phyloP scores from a whole-genome alignment of 1,140 invertebrate genomes.

The Nixonia krombeini region DNA sequence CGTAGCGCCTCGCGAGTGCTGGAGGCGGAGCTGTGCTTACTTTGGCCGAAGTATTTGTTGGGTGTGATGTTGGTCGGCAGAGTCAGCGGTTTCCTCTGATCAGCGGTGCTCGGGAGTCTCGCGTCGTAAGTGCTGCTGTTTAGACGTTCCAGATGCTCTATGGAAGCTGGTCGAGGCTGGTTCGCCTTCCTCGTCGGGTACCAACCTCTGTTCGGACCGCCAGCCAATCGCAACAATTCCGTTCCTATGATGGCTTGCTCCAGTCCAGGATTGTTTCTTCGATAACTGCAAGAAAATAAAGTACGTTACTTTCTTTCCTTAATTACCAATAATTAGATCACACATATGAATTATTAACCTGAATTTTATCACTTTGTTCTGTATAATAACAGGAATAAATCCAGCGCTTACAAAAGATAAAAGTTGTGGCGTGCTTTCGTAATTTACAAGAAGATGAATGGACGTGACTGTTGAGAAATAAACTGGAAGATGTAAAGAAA shows the following conservation, averaged over 20 bases:
- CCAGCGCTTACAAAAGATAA: too few species aligned
- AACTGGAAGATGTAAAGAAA: too few species aligned
- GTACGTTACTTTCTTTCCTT: too few species aligned
- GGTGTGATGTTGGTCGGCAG: constrained; percentile 87
- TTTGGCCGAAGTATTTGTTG: constrained; percentile 86
- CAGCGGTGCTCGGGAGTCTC: constrained; percentile 71
- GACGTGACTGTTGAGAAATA: too few species aligned
- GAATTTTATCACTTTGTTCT: too few species aligned
- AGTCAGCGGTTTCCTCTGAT: constrained; percentile 81
- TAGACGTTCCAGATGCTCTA: constrained; percentile 84
- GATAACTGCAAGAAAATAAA: constrained; percentile 65
- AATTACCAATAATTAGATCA: too few species aligned
- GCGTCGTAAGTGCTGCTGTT: constrained; percentile 72
- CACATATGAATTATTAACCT: too few species aligned
- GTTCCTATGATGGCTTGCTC: constrained; percentile 80
- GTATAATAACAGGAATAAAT: too few species aligned
- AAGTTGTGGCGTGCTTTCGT: too few species aligned
- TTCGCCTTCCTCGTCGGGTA: constrained; percentile 77
- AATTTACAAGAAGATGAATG: too few species aligned
- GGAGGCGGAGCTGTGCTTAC: constrained; percentile 72
- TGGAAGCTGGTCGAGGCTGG: constrained; percentile 81
- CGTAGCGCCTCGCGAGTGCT: constrained; percentile 86
- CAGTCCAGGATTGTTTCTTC: constrained; percentile 77
- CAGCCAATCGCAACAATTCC: constrained; percentile 81
- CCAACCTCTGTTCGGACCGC: constrained; percentile 86